A percentile compares a stretch with the other conserved stretches of the same genome.
Evolutionary conservation across 2,888 invertebrate genomes (phyloP).

Genomic region (Phengaris alcon): DNA sequence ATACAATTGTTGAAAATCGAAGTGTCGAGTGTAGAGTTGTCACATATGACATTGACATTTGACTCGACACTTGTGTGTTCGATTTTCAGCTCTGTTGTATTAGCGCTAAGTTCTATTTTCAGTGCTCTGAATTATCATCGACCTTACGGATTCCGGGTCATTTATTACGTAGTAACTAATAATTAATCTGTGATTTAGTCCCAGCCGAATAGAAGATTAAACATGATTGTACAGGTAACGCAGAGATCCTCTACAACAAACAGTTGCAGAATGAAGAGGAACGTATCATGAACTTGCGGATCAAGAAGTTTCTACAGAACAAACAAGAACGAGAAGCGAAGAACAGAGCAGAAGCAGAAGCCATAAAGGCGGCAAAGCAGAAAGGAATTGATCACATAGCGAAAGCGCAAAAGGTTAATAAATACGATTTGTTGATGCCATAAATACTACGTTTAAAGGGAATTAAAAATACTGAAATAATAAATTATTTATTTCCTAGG

Average conservation of each 20-base stretch:
- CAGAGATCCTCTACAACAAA: conserved; percentile 80
- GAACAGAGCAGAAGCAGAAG: conserved; percentile 73
- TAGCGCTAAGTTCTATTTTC: no score
- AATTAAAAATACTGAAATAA: no score
- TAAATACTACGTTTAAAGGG: no score
- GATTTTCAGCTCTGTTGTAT: no score
- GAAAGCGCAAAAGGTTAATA: conserved; percentile 71
- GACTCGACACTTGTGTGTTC: no score
- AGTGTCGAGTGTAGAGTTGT: no score
- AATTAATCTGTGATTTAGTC: no score
- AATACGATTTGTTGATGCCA: neutral
- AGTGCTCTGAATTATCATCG: no score
- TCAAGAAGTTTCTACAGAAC: conserved; percentile 81
- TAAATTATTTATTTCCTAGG: conserved; percentile 46
- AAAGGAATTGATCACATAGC: conserved; percentile 80
- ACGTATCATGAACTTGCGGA: conserved; percentile 81
- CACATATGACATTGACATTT: no score
- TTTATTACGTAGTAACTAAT: no score
- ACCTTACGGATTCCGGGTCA: no score
- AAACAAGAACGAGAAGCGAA: conserved; percentile 81
- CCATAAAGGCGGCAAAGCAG: conserved; percentile 80
- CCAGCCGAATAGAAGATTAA: neutral
- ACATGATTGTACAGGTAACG: conserved; percentile 64
- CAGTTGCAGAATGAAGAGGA: conserved; percentile 83
- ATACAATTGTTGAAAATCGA: no score